Conservation (phyloP, 2,113 vertebrate genomes). For the Eolophus roseicapilla region DNA sequence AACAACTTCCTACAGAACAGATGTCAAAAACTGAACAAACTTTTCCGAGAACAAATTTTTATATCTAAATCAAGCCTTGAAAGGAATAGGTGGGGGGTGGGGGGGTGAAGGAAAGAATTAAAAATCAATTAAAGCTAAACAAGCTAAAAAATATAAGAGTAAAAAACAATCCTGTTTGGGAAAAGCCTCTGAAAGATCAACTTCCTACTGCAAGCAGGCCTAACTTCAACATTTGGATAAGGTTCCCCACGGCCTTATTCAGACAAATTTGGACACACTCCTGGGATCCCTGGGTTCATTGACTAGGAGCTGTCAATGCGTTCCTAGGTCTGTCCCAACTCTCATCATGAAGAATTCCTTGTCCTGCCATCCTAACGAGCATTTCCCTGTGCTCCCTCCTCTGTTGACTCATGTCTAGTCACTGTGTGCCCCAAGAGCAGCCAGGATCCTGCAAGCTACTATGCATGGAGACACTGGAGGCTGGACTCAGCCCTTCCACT, state of each 20-base stretch:
- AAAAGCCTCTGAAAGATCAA: background rate
- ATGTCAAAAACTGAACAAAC: background rate
- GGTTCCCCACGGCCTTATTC: background rate
- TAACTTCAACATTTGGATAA: background rate
- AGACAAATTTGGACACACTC: background rate
- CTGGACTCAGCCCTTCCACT: background rate
- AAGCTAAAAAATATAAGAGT: background rate
- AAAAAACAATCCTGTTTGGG: background rate
- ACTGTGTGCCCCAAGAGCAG: accelerated
- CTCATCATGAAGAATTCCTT: background rate
- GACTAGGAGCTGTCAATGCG: accelerated
- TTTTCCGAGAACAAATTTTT: background rate
- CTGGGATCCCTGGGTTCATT: background rate
- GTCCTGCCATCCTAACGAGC: background rate
- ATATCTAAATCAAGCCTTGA: background rate
- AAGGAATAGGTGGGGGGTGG: background rate
- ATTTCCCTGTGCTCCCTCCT: background rate
- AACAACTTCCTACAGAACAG: background rate
- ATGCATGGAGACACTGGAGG: accelerated
- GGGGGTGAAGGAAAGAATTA: background rate
- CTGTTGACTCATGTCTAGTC: accelerated
- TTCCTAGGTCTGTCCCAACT: background rate
- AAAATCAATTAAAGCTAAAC: background rate
- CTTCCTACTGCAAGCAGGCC: background rate
- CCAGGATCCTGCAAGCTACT: background rate